Conservation (phyloP, 2,797 vertebrate species). For the Buphagus erythrorhynchus region DNA sequence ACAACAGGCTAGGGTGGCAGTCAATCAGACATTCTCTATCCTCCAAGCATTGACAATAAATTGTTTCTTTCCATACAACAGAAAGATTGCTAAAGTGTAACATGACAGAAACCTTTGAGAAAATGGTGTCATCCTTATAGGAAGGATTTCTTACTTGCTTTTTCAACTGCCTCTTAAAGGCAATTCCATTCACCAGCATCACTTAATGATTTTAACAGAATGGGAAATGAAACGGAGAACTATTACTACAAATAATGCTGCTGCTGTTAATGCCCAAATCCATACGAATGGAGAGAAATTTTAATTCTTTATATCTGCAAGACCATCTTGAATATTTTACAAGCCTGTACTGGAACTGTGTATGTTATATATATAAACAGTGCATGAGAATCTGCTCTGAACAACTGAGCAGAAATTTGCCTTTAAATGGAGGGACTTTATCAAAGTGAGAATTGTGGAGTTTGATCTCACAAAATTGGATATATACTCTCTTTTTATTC, state of each 20-base stretch:
- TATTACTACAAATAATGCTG: background rate
- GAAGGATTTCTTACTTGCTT: slow-evolving; percentile 6
- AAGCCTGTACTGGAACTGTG: background rate
- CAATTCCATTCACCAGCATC: background rate
- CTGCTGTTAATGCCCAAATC: background rate
- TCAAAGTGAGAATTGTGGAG: background rate
- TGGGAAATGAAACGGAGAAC: background rate
- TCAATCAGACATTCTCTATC: slow-evolving; percentile 72
- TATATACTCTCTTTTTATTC: slow-evolving; percentile 69
- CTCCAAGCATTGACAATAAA: slow-evolving; percentile 75
- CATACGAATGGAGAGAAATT: background rate
- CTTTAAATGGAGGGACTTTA: background rate
- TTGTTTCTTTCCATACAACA: slow-evolving; percentile 66
- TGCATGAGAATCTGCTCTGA: background rate
- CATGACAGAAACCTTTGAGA: slow-evolving; percentile 60
- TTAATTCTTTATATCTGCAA: background rate
- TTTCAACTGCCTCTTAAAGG: background rate
- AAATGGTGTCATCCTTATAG: slow-evolving; percentile 28
- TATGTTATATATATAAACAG: background rate
- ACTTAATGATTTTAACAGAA: background rate
- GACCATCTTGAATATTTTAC: slow-evolving; percentile 38
- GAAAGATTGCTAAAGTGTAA: slow-evolving; percentile 64
- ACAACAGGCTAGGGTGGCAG: slow-evolving; percentile 75
- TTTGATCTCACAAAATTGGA: slow-evolving; percentile 30
- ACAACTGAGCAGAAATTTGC: background rate